Evolutionary conservation across 2,888 invertebrate genomes (phyloP).

Genomic region (Perdita meconis): DNA sequence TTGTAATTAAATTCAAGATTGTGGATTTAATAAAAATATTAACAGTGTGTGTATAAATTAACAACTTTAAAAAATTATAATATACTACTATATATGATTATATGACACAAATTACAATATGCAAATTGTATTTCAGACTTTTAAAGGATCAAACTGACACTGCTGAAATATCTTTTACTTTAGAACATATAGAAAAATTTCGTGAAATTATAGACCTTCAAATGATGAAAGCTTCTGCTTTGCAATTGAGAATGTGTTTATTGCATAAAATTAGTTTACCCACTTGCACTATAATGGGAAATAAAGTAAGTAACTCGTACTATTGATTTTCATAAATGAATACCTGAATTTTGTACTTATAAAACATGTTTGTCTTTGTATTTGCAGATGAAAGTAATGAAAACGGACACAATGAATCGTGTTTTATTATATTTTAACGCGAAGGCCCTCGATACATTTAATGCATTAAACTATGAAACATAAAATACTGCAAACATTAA

Average conservation of each 20-base stretch:
- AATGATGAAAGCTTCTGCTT: conserved; percentile 62
- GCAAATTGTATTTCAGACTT: conserved; percentile 45
- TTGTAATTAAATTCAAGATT: conserved; percentile 70
- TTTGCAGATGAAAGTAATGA: conserved; percentile 77
- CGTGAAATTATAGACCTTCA: conserved; percentile 72
- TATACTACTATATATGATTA: neutral
- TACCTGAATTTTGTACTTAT: neutral
- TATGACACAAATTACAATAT: conserved; percentile 8
- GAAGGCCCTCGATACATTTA: conserved; percentile 74
- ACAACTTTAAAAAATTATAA: neutral
- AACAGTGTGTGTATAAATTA: conserved; percentile 67
- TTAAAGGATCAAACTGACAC: conserved; percentile 14
- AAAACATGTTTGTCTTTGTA: conserved; percentile 7
- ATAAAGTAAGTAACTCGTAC: conserved; percentile 70
- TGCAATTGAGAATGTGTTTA: conserved; percentile 76
- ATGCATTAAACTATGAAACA: conserved; percentile 66
- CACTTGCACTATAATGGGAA: conserved; percentile 74
- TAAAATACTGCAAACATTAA: too few species aligned
- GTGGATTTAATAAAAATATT: conserved; percentile 71
- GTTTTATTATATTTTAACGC: conserved; percentile 78
- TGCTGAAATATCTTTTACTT: conserved; percentile 33
- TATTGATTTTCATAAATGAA: conserved; percentile 19
- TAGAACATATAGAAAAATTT: conserved; percentile 75
- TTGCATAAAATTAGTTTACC: conserved; percentile 76
- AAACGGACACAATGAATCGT: conserved; percentile 71